These are phyloP conservation scores for Drosophila flavopinicola DNA, from an alignment of 2,888 invertebrate genomes.

Conservation along the genomic window DNA sequence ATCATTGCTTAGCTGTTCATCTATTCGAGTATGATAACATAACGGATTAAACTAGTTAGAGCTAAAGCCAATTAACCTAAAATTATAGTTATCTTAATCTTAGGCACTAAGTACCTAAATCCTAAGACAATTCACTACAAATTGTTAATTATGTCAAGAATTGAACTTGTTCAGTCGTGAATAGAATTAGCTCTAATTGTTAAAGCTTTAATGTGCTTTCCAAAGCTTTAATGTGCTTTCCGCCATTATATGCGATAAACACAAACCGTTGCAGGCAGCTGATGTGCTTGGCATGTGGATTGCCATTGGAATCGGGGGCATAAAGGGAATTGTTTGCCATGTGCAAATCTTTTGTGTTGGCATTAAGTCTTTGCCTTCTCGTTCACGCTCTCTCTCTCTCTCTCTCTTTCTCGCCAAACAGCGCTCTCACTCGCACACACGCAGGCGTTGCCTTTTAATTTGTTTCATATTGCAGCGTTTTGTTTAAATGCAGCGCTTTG, in stretches of 20 bases:
- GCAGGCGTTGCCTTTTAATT: constrained; percentile 68
- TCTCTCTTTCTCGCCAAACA: neutral
- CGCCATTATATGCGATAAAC: neutral
- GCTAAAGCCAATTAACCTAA: too few relatives aligned
- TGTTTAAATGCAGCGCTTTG: constrained; percentile 73
- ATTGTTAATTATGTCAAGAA: too few relatives aligned
- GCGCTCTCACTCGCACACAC: constrained; percentile 25
- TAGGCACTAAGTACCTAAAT: too few relatives aligned
- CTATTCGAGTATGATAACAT: too few relatives aligned
- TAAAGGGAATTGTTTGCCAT: constrained; percentile 67
- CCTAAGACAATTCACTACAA: too few relatives aligned
- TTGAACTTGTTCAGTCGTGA: too few relatives aligned
- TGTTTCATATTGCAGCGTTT: constrained; percentile 77
- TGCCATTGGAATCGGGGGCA: constrained; percentile 50
- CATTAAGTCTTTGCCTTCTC: constrained; percentile 50
- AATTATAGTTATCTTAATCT: too few relatives aligned
- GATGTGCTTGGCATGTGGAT: constrained; percentile 52
- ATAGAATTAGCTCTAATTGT: too few relatives aligned
- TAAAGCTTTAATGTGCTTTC: neutral
- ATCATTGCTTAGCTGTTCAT: too few relatives aligned
- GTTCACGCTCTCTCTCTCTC: neutral
- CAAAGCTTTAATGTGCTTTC: neutral
- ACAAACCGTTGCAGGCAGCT: constrained; percentile 48
- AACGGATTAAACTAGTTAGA: too few relatives aligned
- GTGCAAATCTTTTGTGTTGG: constrained; percentile 66